These are phyloP conservation scores for Metacarcinus magister DNA, from an alignment of 2,888 invertebrate genomes.

Conservation along the genomic window DNA sequence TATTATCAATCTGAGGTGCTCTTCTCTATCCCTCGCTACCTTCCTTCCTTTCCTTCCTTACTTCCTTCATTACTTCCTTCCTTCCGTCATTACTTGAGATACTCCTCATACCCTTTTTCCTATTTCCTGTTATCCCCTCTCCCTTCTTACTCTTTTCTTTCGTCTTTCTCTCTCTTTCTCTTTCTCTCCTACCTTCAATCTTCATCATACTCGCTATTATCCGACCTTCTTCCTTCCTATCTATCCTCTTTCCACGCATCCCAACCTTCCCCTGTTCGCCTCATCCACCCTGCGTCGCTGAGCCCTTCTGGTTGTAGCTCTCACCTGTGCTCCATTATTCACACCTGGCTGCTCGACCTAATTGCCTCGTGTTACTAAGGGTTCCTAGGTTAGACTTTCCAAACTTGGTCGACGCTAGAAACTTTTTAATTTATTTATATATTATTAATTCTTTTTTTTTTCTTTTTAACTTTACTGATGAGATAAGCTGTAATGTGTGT, in stretches of 20 bases:
- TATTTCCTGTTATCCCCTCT: background rate
- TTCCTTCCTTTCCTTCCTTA: background rate
- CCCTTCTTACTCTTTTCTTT: background rate
- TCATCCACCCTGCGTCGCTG: background rate
- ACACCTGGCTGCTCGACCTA: background rate
- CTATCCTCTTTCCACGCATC: background rate
- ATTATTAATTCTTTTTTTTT: no score
- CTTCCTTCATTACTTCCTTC: background rate
- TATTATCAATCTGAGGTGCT: no score
- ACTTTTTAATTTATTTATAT: no score
- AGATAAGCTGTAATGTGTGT: no score
- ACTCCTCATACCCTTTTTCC: no score
- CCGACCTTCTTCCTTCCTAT: background rate
- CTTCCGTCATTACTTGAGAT: background rate
- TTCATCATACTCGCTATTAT: background rate
- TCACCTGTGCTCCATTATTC: constrained; percentile 16
- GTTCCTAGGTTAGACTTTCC: background rate
- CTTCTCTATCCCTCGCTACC: no score
- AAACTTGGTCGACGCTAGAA: background rate
- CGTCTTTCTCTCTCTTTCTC: background rate
- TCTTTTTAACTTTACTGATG: no score
- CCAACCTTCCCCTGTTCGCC: background rate
- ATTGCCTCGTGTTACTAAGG: background rate
- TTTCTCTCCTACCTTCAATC: background rate
- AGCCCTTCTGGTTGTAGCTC: background rate